Evolutionary conservation across 2,888 invertebrate genomes (phyloP).

Genomic region (Pammene aurita): DNA sequence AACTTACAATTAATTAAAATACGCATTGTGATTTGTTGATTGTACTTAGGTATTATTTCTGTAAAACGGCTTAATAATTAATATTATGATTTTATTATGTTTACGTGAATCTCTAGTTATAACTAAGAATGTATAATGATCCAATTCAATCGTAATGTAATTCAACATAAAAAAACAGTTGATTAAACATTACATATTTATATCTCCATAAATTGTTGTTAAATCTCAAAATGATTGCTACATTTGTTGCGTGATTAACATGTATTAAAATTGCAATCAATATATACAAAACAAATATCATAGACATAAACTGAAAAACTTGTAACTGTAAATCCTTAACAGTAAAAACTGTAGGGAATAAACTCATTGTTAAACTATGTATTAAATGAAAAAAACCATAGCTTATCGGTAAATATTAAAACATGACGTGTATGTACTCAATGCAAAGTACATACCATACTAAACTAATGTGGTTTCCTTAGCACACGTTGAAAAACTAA

Average conservation of each 20-base stretch:
- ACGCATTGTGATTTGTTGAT: background rate
- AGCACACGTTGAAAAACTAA: no score
- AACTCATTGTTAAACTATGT: background rate
- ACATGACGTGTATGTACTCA: no score
- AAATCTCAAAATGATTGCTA: no score
- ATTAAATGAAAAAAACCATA: background rate
- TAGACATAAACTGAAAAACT: background rate
- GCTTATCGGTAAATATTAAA: background rate
- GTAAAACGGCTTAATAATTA: background rate
- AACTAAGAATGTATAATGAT: background rate
- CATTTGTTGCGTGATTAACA: no score
- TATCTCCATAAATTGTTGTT: background rate
- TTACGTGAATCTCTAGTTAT: constrained; percentile 4
- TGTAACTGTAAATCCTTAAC: no score
- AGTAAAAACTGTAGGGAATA: background rate
- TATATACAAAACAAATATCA: constrained; percentile 17
- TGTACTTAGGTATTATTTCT: background rate
- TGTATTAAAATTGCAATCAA: background rate
- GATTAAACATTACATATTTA: background rate
- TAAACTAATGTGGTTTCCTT: no score
- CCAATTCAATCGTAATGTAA: background rate
- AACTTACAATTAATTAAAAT: background rate
- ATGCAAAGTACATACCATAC: no score
- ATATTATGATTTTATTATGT: background rate
- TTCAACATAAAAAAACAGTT: background rate